Base-by-base conservation (phyloP, 2,888 invertebrate genomes). In the Furcula furcula region DNA sequence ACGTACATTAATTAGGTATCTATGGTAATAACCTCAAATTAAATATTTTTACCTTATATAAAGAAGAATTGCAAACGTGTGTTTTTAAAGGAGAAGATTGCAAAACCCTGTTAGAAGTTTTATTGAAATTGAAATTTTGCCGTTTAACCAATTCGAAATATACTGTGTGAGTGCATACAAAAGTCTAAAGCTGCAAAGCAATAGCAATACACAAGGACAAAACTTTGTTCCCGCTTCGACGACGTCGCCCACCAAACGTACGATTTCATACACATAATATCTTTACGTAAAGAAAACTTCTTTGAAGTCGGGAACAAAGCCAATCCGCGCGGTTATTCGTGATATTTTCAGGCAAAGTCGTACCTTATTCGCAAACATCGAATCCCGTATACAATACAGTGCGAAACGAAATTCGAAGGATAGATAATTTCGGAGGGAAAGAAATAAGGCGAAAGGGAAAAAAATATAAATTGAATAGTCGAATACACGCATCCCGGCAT, bases 391-490 rank as follows among this genome's bases (percentile, higher is more conserved):
- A 85, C 87, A 88, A 87, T 87, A 87, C 87, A 85, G 87, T 88
- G 87, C 81, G 85, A 87, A 87, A 82, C 86, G 86, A 83, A 88
- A 83, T 87, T 83, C 87, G 82, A 84, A 84, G 79, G 83, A 87
- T 85, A 84, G 87, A 87, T 88, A 87, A 87, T 87, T 87, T 87
- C 84, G 74, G 58, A 74, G 70, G 66, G 72, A 82, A 83, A 85
- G 83, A 84, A 85, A 87, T 85, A 87, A 83, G 85, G 76, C 78
- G 78, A 71, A 71, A 82, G 78, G 79, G 78, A 80, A 85, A 84
- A 81, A 87, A 84, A 87, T 87, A 87, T 86, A 86, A 86, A 86
- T 86, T 86, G 86, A 86, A 86, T 86, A 86, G 86, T 85, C 86
- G 84, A 86, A 86, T 86, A 86, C 86, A 86, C 86, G 86, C 85